Evolutionary conservation across 2,113 vertebrate genomes (phyloP), one percentile per base, ranked within the genome.

Genomic region (Thamnophis sirtalis): DNA sequence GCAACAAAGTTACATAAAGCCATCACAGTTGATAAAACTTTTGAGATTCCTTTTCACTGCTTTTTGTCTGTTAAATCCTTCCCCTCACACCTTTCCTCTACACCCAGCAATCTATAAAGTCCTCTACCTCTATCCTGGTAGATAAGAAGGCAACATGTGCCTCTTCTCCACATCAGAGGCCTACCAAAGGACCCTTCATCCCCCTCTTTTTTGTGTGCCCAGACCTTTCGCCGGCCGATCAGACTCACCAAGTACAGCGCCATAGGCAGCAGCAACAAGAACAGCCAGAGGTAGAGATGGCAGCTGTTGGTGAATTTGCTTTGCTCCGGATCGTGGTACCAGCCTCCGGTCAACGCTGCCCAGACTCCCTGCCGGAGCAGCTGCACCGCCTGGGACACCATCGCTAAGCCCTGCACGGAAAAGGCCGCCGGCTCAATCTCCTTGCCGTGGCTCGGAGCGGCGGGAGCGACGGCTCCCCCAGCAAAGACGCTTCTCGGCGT

Each of bases 291-390:
- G 97, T 99, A 99, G 90, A 99, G 98, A 92, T 99, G 99, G 95
- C 98, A 99, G 90, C 98, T 99, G 97, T 99, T 99, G 96, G 98
- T 98, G 97, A 99, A 99, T 98, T 97, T 98, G 95, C 98, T 98
- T 96, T 98, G 98, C 94, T 99, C 98, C n/a, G 99, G 99, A 96
- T 99, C 99, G 95, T 99, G 98, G 96, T 98, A 99, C 98, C 99
- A 99, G 94, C 99, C 99, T 28, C 98, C 99, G 13, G 98, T 99
- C 95, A 99, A 96, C 85, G 98, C 99, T 95, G 99, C 99, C 99
- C 99, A 99, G 89, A 99, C 98, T 91, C 99, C 98, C 97, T 99
- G 98, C 92, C 98, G 97, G 96, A 99, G 98, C 96, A 98, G 98
- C 97, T 98, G 98, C 93, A 98, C 97, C 91, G 98, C 97, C 95